phyloP scores from a whole-genome alignment of 2,888 invertebrate species.

The Neoascia interrupta region DNA sequence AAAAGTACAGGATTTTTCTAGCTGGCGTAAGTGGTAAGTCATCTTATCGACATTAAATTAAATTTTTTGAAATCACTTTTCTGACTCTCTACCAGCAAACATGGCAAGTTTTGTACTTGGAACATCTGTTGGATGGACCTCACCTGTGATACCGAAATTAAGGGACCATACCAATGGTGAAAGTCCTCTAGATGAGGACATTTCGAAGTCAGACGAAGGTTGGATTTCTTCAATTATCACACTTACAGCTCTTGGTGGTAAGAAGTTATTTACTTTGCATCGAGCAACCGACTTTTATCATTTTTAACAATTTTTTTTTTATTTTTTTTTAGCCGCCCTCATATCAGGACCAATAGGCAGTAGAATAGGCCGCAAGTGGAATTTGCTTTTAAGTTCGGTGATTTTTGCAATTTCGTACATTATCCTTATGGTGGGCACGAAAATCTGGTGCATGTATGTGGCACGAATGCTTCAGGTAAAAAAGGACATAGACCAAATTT shows the following conservation, averaged over 20 bases:
- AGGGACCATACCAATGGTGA: constrained; percentile 76
- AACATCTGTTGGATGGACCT: constrained; percentile 87
- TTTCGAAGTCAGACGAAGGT: constrained; percentile 82
- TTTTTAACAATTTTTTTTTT: not conserved
- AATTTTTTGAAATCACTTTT: too few species aligned
- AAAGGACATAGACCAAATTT: not conserved
- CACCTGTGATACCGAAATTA: constrained; percentile 85
- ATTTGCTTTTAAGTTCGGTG: constrained; percentile 83
- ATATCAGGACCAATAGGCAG: constrained; percentile 84
- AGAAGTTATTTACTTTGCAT: too few species aligned
- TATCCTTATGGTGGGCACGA: constrained; percentile 78
- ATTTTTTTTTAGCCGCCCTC: constrained; percentile 82
- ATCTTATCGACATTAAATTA: too few species aligned
- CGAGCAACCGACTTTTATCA: not conserved
- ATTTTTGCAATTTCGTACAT: constrained; percentile 87
- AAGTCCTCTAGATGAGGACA: constrained; percentile 79
- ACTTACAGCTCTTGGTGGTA: constrained; percentile 85
- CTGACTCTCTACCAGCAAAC: too few species aligned
- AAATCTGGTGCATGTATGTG: constrained; percentile 82
- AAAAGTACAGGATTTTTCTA: too few species aligned
- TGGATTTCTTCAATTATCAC: constrained; percentile 88
- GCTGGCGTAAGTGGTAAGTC: too few species aligned
- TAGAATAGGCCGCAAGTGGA: constrained; percentile 85
- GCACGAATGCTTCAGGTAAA: constrained; percentile 76
- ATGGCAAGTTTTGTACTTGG: constrained; percentile 86